Evolutionary conservation across 2,797 vertebrate species (phyloP), one percentile per base, ranked within the genome.

Genomic region (Lepus oiostolus): DNA sequence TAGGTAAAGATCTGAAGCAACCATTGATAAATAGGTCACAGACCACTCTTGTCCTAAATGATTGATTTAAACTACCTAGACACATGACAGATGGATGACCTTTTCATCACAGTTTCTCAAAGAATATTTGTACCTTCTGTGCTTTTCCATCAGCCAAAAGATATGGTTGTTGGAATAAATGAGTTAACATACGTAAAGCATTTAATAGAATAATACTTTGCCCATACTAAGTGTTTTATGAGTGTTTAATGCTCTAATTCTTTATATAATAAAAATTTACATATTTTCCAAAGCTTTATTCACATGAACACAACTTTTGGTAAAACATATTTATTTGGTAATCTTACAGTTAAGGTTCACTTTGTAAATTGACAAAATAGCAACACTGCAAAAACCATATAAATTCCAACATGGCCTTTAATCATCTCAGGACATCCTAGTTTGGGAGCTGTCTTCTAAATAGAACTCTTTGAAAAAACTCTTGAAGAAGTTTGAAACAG

Each of bases 291-390:
- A 90, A 42, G 30, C 13, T 74, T 88, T 74, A 77, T 72, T 17
- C 14, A 90, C 65, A 21, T 16, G 30, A 85, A 52, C 42, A 32
- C 16, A 24, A 38, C 4, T 70, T 63, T 91, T 83, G 71, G 3
- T 81, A 86, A 95, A 71, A 76, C 5, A 60, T 1, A n/a, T 62
- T 81, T 79, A 17, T 87, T 52, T 82, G 30, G 4, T 58, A 84
- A 60, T n/a, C 2, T 58, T 88, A 17, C 4, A 16, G 74, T 96
- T 80, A 68, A 60, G 12, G 26, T 88, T 88, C 28, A 74, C 42
- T 96, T 82, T 74, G 71, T 68, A 63, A 92, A 62, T 7, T 65
- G 13, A 88, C 35, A 92, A 84, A 81, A 85, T 30, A 42, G 17
- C 7, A 62, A 58, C 13, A n/a, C 21, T n/a, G 8, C 19, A 85